Evolutionary conservation across 2,797 vertebrate species (phyloP), one percentile per base, ranked within the genome.

Genomic region (Enteromius thamalakanensis): DNA sequence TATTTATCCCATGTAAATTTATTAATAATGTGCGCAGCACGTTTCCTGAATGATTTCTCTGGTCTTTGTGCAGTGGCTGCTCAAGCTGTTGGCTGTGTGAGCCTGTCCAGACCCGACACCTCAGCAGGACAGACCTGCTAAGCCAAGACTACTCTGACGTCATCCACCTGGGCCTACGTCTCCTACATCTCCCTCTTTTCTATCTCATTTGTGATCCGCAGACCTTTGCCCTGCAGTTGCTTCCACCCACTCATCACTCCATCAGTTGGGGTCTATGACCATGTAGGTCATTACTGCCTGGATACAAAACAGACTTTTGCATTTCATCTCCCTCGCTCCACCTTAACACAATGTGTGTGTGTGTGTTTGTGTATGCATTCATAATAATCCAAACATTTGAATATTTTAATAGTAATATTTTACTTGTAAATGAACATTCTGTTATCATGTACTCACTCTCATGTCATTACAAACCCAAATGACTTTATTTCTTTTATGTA

Each of bases 71-170:
- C 88, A 95, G 95, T 95, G 95, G 95, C 91, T 95, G 87, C 90
- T 92, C 68, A 91, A 87, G 80, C 91, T 95, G 88, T 87, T 95
- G 90, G 80, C 82, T 2, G 55, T 95, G 88, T 95, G 90, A 95
- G 79, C 26, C 23, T 9, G 1, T 82, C 82, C 84, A 26, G 58
- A 76, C 70, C 58, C 47, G 17, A 76, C 75, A 84, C 87, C 72
- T 85, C 87, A 79, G 67, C 84, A 84, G 86, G 87, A 86, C 85
- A 84, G 76, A 81, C 74, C 58, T 81, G 86, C 62, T 65, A 72
- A 58, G 79, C 86, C 84, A 76, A 86, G 81, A 81, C 71, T 29
- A 78, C 11, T 9, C 81, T 68, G 74, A 85, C 85, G 80, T 89
- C 89, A 87, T 82, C 64, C 72, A 85, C 85, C 85, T 70, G 76